Base-by-base conservation (phyloP, 2,113 vertebrate genomes). In the Limanda limanda region DNA sequence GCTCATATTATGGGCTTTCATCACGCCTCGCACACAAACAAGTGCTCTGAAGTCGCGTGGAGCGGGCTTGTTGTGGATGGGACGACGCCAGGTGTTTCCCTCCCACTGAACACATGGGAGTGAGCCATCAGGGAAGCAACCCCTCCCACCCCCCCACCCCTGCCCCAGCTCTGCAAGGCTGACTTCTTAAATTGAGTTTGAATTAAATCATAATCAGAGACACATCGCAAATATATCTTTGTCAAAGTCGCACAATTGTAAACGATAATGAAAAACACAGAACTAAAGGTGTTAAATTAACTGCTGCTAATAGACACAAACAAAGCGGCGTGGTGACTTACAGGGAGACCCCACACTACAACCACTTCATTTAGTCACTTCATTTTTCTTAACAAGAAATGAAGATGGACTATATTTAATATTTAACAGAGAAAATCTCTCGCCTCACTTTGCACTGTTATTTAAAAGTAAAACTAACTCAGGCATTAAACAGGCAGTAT, bases 201-300 rank as follows among this genome's bases (percentile, higher is more conserved):
- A 82, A 82, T 81, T n/a, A 59, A 86, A 83, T 68, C 57, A 40
- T 69, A 80, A 76, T 73, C 57, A 20, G 66, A 85, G 72, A 58
- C 66, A 45, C 25, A 10, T 21, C 21, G 74, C 60, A 79, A 68
- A 48, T 71, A 54, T 81, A 72, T 79, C 24, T 55, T 51, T 60
- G 35, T 14, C 54, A 59, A 54, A 68, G 51, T 62, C 59, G 65
- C 40, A 54, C 57, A 18, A 65, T 54, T 52, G 68, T 59, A 82
- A 65, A 69, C 12, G 18, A 51, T 51, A 24, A 31, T 61, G 79
- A 60, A 75, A 79, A 71, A 42, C 24, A 2, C 15, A 40, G 58
- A 64, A 67, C 14, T 40, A 12, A 65, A 20, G 60, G 51, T 37
- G 62, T 79, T 83, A 68, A 83, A 74, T 81, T 71, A 80, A 74